Evolutionary conservation across 2,797 vertebrate genomes (phyloP).

Genomic region (Tiaroga cobitis): DNA sequence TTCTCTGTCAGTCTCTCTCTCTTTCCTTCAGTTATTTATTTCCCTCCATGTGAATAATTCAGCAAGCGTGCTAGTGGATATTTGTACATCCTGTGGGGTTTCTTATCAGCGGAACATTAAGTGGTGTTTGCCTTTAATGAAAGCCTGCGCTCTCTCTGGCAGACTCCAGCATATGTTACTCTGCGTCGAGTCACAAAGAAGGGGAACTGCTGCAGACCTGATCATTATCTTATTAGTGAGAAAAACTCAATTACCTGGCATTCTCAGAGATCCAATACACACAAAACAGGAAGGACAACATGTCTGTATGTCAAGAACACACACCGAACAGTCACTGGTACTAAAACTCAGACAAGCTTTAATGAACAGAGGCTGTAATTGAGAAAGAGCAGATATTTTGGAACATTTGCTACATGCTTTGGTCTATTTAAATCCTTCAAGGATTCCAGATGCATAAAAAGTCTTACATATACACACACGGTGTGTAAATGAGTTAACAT

Average conservation of each 20-base stretch:
- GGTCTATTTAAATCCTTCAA: neutral
- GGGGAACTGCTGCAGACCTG: constrained; percentile 45
- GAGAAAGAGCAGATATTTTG: neutral
- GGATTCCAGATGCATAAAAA: neutral
- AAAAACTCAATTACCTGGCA: constrained; percentile 58
- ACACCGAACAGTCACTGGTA: constrained; percentile 13
- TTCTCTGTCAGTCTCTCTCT: neutral
- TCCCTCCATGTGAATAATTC: constrained; percentile 50
- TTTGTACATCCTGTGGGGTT: constrained; percentile 43
- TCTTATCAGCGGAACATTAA: constrained; percentile 55
- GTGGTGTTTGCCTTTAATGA: constrained; percentile 54
- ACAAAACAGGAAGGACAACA: constrained; percentile 33
- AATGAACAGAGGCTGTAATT: neutral
- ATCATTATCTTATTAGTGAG: constrained; percentile 60
- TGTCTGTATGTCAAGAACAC: constrained; percentile 5
- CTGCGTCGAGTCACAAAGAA: constrained; percentile 49
- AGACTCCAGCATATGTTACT: constrained; percentile 36
- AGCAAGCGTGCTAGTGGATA: constrained; percentile 38
- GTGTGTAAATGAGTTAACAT: neutral
- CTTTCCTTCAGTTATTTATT: constrained; percentile 37
- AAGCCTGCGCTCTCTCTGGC: constrained; percentile 22
- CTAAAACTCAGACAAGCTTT: neutral
- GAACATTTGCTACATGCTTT: neutral
- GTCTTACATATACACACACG: neutral
- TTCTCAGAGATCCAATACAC: constrained; percentile 40